Conservation (phyloP, 2,888 invertebrate genomes). For the Neoaliturus tenellus region DNA sequence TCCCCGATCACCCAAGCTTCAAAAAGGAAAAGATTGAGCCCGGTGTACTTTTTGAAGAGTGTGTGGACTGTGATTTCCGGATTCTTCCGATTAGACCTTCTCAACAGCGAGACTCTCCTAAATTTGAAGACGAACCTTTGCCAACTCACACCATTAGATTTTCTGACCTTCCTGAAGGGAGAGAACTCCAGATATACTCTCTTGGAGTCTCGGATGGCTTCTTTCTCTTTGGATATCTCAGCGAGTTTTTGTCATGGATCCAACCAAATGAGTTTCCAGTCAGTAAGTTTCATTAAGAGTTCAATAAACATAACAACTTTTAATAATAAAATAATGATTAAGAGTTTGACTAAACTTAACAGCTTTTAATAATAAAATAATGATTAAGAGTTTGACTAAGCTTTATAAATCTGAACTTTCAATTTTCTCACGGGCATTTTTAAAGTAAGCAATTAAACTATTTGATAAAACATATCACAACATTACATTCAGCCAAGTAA, state of each 20-base stretch:
- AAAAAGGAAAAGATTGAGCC: constrained; percentile 22
- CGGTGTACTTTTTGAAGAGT: constrained; percentile 44
- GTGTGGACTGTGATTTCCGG: constrained; percentile 50
- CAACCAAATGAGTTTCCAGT: constrained; percentile 80
- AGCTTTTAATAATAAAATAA: too few relatives aligned
- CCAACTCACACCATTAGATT: constrained; percentile 64
- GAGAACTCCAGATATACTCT: constrained; percentile 72
- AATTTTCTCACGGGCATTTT: too few relatives aligned
- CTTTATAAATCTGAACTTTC: too few relatives aligned
- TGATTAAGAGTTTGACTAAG: too few relatives aligned
- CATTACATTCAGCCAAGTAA: too few relatives aligned
- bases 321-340: too few relatives aligned
- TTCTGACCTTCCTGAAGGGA: constrained; percentile 71
- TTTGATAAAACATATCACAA: too few relatives aligned
- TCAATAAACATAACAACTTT: too few relatives aligned
- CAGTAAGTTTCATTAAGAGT: constrained; percentile 76
- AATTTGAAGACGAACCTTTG: constrained; percentile 1
- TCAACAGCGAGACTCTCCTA: constrained; percentile 32
- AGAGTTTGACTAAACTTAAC: too few relatives aligned
- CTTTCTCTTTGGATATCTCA: constrained; percentile 79
- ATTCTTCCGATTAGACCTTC: constrained; percentile 47
- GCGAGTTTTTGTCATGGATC: constrained; percentile 78
- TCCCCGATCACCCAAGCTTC: constrained; percentile 1
- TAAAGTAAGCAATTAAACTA: too few relatives aligned
- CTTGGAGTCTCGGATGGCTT: constrained; percentile 78